A percentile compares a stretch with the other conserved stretches of the same genome.
Conservation (phyloP, 2,888 invertebrate genomes). For the Notodonta dromedarius region DNA sequence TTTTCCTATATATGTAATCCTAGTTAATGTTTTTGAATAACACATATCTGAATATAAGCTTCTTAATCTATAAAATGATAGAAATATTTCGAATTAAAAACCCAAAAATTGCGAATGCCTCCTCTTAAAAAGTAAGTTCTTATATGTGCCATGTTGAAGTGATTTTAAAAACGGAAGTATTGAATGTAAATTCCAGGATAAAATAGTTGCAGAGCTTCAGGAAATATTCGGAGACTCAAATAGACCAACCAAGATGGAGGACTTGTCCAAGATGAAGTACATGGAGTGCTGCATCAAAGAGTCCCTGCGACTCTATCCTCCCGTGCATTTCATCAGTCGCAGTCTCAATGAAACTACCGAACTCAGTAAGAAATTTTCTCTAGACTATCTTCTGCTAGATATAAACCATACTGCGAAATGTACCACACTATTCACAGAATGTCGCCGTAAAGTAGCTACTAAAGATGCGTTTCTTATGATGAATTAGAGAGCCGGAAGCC, state of each 20-base stretch:
- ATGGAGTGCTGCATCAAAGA: constrained; percentile 88
- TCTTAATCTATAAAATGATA: no score
- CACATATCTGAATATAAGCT: no score
- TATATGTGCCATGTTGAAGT: no score
- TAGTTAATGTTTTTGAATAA: no score
- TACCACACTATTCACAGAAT: no score
- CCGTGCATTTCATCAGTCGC: constrained; percentile 86
- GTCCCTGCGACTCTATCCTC: constrained; percentile 85
- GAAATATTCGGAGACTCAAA: constrained; percentile 85
- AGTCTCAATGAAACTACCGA: constrained; percentile 70
- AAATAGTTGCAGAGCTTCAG: constrained; percentile 69
- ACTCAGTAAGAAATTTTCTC: neutral
- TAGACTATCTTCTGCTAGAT: constrained; percentile 74
- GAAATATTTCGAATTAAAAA: no score
- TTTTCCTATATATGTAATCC: no score
- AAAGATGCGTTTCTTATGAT: no score
- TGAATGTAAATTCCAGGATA: neutral
- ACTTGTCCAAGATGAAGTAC: constrained; percentile 84
- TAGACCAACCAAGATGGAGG: constrained; percentile 83
- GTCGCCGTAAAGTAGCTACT: no score
- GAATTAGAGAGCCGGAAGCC: no score
- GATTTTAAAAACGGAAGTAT: no score
- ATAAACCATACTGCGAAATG: neutral
- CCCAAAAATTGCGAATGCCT: no score
- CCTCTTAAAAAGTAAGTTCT: neutral